These are phyloP conservation scores for Druceiella hillmani DNA, from an alignment of 2,888 invertebrate genomes.

Conservation along the genomic window DNA sequence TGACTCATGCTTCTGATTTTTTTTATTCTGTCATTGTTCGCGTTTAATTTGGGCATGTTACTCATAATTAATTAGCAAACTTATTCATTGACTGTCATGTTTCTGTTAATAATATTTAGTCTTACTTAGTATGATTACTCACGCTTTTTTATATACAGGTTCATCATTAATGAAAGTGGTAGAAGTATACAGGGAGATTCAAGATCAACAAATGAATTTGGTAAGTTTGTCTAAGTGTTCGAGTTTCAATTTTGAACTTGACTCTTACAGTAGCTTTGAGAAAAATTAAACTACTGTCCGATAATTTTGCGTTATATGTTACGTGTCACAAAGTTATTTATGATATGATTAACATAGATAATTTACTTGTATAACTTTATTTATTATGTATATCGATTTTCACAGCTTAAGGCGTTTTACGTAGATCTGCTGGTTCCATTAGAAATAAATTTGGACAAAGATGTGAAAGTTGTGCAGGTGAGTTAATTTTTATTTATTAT, in stretches of 20 bases:
- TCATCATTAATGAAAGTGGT: constrained; percentile 88
- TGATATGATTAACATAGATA: neutral
- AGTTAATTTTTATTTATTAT: constrained; percentile 33
- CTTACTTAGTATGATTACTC: too few relatives aligned
- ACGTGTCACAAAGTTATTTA: neutral
- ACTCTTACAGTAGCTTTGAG: too few relatives aligned
- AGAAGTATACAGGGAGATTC: constrained; percentile 89
- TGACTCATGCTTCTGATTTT: too few relatives aligned
- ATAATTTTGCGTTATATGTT: neutral
- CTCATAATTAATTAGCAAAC: too few relatives aligned
- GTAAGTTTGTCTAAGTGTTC: too few relatives aligned
- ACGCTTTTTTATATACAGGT: constrained; percentile 56
- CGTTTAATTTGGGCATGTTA: too few relatives aligned
- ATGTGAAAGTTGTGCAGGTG: constrained; percentile 89
- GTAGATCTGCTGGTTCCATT: constrained; percentile 88
- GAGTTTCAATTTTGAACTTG: too few relatives aligned
- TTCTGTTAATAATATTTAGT: too few relatives aligned
- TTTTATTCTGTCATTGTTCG: too few relatives aligned
- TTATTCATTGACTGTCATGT: too few relatives aligned
- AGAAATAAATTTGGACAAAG: constrained; percentile 91
- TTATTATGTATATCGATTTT: constrained; percentile 25
- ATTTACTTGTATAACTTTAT: neutral
- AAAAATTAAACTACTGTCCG: too few relatives aligned
- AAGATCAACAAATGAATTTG: constrained; percentile 91
- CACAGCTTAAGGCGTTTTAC: constrained; percentile 89